A percentile compares a stretch with the other conserved stretches of the same genome.
Conservation (phyloP, 37 sponge, comb jelly and placozoan species). For the Halichondria panicea region DNA sequence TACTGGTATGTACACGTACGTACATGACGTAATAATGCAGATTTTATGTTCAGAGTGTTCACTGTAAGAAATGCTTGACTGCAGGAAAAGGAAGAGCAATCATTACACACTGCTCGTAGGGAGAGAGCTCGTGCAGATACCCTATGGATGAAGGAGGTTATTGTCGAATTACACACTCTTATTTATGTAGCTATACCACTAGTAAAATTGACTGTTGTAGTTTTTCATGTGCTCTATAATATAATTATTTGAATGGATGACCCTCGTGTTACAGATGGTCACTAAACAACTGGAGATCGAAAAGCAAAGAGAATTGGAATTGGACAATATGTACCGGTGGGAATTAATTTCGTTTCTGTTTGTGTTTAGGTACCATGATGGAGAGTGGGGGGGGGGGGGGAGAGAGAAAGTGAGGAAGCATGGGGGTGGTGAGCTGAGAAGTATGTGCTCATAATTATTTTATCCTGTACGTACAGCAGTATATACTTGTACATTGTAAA, state of each 20-base stretch:
- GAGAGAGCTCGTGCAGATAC: slow-evolving; percentile 86
- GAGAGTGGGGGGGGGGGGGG: too few species aligned
- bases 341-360: too few species aligned
- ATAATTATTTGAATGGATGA: not conserved
- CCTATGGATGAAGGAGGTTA: slow-evolving; percentile 88
- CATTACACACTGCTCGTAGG: slow-evolving; percentile 58
- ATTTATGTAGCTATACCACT: not conserved
- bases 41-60: too few species aligned
- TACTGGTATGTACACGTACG: not conserved
- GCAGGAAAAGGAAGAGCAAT: slow-evolving; percentile 66
- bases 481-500: too few species aligned
- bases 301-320: slow-evolving; percentile 83
- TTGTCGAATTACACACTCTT: too few species aligned
- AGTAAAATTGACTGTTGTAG: not conserved
- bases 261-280: slow-evolving; percentile 57
- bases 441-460: too few species aligned
- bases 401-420: too few species aligned
- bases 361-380: too few species aligned
- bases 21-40: not conserved
- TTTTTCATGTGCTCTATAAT: too few species aligned
- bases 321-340: slow-evolving; percentile 83
- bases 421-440: too few species aligned
- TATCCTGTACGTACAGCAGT: too few species aligned
- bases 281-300: slow-evolving; percentile 87
- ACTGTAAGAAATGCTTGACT: too few species aligned